Conservation (phyloP, 2,888 invertebrate genomes). For the Stegophylla sp. region DNA sequence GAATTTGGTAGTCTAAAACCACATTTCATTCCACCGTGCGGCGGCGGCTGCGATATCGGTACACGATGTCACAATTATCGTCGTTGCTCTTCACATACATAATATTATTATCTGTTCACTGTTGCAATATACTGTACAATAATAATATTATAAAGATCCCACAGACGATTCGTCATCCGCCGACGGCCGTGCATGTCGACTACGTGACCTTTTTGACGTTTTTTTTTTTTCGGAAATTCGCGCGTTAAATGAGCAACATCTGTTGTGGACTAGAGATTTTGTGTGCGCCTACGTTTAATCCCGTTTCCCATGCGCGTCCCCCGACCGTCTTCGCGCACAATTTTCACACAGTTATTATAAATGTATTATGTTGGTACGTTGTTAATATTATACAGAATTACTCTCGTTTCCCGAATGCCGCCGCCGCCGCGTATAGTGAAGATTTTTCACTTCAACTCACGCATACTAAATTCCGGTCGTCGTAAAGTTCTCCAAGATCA, state of each 20-base stretch:
- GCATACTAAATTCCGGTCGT: too few relatives aligned
- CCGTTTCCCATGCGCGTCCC: neutral
- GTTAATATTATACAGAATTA: too few relatives aligned
- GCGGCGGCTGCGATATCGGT: too few relatives aligned
- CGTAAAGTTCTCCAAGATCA: too few relatives aligned
- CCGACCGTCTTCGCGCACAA: neutral
- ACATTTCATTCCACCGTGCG: too few relatives aligned
- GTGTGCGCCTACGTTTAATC: neutral
- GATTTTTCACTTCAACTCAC: too few relatives aligned
- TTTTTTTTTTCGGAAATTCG: neutral
- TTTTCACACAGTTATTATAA: neutral
- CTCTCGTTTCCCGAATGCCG: too few relatives aligned
- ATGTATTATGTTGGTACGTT: too few relatives aligned
- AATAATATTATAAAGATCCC: neutral
- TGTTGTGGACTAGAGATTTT: neutral
- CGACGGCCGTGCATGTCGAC: neutral
- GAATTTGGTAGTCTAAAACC: too few relatives aligned
- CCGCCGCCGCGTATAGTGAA: too few relatives aligned
- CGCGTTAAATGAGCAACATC: neutral
- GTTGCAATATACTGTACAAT: neutral
- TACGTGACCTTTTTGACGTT: slow-evolving; percentile 9
- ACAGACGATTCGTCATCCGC: neutral
- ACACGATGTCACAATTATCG: too few relatives aligned
- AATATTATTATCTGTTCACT: neutral
- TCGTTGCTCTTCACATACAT: neutral